Evolutionary conservation across 2,797 vertebrate genomes (phyloP), one percentile per base, ranked within the genome.

Genomic region (Artibeus lituratus): DNA sequence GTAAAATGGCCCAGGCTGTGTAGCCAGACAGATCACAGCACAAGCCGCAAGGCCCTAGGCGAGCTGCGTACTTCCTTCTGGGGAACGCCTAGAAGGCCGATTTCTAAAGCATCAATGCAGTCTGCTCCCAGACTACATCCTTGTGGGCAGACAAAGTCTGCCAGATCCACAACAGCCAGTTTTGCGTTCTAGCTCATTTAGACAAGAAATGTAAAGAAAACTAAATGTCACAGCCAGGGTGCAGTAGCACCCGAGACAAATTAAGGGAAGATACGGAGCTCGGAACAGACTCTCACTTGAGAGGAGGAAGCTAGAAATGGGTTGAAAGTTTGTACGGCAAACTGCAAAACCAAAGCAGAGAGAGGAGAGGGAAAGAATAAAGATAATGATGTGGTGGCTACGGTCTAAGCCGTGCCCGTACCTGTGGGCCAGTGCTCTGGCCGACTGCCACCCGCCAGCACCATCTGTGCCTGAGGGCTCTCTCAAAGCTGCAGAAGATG

Each of bases 331-430:
- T 90, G 65, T 19, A 18, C 15, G 21, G 49, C 26, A 44, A 42
- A 86, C 32, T 44, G 37, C 26, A 91, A 39, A 11, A 32, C 24
- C 24, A 22, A 65, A 32, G 42, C n/a, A 49, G 19, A 83, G 15
- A 24, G 53, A 73, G 49, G 21, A 32, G 26, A 81, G n/a, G 62
- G 5, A 16, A 65, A 78, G 37, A 51, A 32, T 12, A 3, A 12
- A 3, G 1, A 39, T 11, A 3, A 53, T 12, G 37, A 70, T 0
- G 10, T 22, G 39, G 65, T 0, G 7, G 44, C 62, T 11, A 26
- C 72, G 4, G 21, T 10, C 59, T 37, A 19, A 3, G 42, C 10
- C 14, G 5, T 7, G 7, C 22, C 35, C 12, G 2, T 1, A 39
- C 37, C 53, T 9, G 2, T 10, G 62, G 42, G 11, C 47, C 57